Conservation (phyloP, 2,888 invertebrate species). For the Gnatocerus cornutus region DNA sequence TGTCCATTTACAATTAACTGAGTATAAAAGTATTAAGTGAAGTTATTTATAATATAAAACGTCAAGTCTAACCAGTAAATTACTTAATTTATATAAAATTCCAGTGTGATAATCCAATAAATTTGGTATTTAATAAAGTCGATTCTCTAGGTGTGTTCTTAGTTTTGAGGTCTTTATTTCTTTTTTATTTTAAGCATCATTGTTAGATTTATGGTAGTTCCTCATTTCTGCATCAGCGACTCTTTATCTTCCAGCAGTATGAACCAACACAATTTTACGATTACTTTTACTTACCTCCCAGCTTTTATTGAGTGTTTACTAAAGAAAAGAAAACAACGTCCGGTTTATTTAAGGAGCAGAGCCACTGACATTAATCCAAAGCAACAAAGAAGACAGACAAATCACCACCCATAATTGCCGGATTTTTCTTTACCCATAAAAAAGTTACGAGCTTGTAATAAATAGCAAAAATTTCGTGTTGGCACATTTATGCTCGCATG, state of each 20-base stretch:
- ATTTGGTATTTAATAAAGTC: no score
- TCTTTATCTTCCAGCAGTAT: conserved; percentile 7
- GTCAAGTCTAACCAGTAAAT: no score
- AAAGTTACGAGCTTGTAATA: conserved; percentile 13
- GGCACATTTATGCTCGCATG: conserved; percentile 11
- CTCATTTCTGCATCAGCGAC: conserved; percentile 11
- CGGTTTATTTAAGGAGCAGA: conserved; percentile 13
- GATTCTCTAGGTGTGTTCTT: no score
- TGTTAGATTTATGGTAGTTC: conserved; percentile 5
- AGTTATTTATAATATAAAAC: no score
- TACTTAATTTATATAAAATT: no score
- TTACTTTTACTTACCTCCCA: conserved; percentile 19
- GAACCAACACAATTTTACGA: conserved; percentile 18
- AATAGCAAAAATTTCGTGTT: conserved; percentile 20
- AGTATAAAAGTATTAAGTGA: no score
- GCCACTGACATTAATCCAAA: neutral
- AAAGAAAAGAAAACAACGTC: conserved; percentile 19
- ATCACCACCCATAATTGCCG: conserved; percentile 1
- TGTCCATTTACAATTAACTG: no score
- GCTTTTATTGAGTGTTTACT: conserved; percentile 20
- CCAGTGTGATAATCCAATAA: no score
- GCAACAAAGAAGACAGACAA: conserved; percentile 16
- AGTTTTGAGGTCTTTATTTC: no score
- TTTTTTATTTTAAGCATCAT: neutral
- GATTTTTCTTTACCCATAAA: conserved; percentile 2